Conservation (phyloP, 92 coral and sea anemone genomes). For the Plumapathes pennacea region DNA sequence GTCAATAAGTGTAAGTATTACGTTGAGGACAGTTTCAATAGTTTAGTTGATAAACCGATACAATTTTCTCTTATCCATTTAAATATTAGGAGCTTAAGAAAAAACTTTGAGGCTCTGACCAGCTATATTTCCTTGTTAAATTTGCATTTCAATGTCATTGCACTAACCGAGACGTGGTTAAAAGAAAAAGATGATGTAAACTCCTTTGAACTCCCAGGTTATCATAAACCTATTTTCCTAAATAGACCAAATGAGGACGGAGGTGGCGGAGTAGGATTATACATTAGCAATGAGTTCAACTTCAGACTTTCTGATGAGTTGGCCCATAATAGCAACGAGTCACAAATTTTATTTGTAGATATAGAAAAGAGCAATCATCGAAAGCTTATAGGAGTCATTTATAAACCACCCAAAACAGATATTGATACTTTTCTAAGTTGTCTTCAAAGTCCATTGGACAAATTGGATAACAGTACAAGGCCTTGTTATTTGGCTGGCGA, state of each 20-base stretch:
- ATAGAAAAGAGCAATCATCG: conserved; percentile 7
- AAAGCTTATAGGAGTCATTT: too few species aligned
- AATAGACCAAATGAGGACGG: conserved; percentile 27
- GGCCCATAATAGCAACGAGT: conserved; percentile 12
- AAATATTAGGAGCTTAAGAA: conserved; percentile 17
- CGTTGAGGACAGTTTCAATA: too few species aligned
- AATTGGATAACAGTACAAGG: too few species aligned
- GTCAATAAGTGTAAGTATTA: too few species aligned
- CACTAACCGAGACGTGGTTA: conserved; percentile 11
- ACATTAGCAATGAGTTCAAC: conserved; percentile 5
- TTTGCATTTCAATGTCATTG: conserved; percentile 18
- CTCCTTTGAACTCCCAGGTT: conserved; percentile 7
- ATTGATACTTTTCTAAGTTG: too few species aligned
- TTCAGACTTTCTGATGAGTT: conserved; percentile 10
- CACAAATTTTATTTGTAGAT: conserved; percentile 12
- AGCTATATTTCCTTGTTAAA: conserved; percentile 6
- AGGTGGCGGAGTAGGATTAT: conserved; percentile 16
- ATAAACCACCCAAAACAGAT: too few species aligned
- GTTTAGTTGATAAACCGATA: too few species aligned
- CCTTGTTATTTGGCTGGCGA: too few species aligned
- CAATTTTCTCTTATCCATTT: too few species aligned
- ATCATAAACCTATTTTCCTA: conserved; percentile 2
- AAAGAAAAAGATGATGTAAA: conserved; percentile 1
- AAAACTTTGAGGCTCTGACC: conserved; percentile 14
- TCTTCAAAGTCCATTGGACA: too few species aligned